Evolutionary conservation across 2,797 vertebrate species (phyloP), one percentile per base, ranked within the genome.

Genomic region (Acrossocheilus fasciatus): DNA sequence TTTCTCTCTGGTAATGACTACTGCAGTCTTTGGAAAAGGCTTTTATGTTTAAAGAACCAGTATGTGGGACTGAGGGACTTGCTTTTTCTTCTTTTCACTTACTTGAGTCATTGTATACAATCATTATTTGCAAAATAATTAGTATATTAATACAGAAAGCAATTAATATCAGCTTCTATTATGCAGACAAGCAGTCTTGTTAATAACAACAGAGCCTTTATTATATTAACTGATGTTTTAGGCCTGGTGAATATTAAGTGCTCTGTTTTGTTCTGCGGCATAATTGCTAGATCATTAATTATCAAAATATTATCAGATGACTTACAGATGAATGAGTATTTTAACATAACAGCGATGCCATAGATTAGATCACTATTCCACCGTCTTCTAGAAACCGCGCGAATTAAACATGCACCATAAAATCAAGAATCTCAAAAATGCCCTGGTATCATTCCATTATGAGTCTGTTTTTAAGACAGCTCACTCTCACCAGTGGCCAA

Each of bases 401-500:
- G 14, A 79, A 59, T 45, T 14, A 59, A 45, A 72, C 26, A 78
- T 57, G 26, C 30, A 45, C 47, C 66, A 70, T 47, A 10, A 41
- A 85, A 59, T 59, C 50, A 79, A 68, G 50, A 79, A 77, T 84
- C 34, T 54, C 34, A 77, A 69, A 84, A 68, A 68, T 84, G 59
- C 14, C 14, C 14, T 64, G 34, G 43, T 74, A 82, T 43, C n/a
- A 43, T 84, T 84, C 68, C 54, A 81, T 69, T 85, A 14, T 59
- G 9, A 41, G 47, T 50, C 72, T 84, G 84, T 84, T 62, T 64
- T 83, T 81, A 64, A 54, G 90, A 90, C 91, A 81, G 89, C 80
- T 74, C 59, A 52, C 87, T 91, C 91, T 89, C 89, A 86, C 17
- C 85, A 89, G 91, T 86, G 85, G 11, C 85, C 91, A 90, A 90